Evolutionary conservation across 64 coral and sea anemone genomes (phyloP), one percentile per base, ranked within the genome.

Genomic region (Montipora sp.): DNA sequence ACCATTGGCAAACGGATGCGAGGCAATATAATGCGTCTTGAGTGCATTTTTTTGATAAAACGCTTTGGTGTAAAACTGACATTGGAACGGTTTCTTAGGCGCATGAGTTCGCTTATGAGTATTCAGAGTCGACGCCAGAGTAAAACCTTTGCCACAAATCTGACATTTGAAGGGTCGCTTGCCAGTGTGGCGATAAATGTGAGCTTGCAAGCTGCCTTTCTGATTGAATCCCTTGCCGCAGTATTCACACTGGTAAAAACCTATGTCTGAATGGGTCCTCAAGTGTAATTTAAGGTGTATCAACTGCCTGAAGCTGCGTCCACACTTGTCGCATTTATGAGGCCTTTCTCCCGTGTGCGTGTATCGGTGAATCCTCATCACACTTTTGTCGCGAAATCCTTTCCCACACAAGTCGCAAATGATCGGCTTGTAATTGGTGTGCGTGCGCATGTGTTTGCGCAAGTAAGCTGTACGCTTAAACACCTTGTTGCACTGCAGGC

Each of bases 1-100:
- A 27, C 91, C 91, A 59, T 93, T 93, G 1, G 91, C 83, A 24
- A 79, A 93, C 7, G 91, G 91, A 93, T 93, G 91, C 6, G 91
- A 93, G 1, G 91, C 82, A 66, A 93, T 93, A 49, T 93, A 93
- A 36, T 93, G 91, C 2, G 91, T 88, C 50, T 93, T 93, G 7
- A 93, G 85, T 0, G 91, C 91, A 21, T 93, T 93, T 59, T 93
- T 93, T 77, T 93, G 91, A 66, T 93, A 93, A 87, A 93, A 93
- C n/a, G 91, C 74, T 79, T 93, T 93, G 59, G 20, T 85, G 51
- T 83, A 93, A 70, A 93, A 87, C 66, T 93, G 91, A 13, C 91
- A 93, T 18, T 93, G 74, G 48, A 88, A 93, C 21, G 91, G 91
- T 53, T 88, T 93, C 75, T 93, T 93, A 13, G 51, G 61, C n/a